Evolutionary conservation across 2,888 invertebrate species (phyloP), one percentile per base, ranked within the genome.

Genomic region (Thysanoteuthis rhombus): DNA sequence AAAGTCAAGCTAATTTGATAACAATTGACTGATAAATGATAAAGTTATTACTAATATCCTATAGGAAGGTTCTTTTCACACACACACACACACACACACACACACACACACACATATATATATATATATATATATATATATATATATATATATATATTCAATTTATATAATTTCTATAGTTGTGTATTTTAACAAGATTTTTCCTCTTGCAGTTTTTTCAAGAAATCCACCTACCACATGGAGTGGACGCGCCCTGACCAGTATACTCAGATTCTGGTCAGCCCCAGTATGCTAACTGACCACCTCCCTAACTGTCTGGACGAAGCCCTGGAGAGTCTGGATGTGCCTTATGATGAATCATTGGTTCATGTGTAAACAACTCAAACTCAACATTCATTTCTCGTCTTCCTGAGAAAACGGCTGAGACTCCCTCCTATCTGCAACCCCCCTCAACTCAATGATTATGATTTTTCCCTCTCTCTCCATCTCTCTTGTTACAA

Each of bases 201-300:
- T 45, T 47, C 91, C 10, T 52, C 4, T 94, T 95, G 16, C 94
- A 95, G 96, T 89, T 92, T 94, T 1, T 96, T 96, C 93, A 95
- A 95, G 39, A 94, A 94, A 12, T 95, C 96, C 36, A 95, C 95
- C 28, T 97, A 96, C 96, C 98, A 98, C 96, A 98, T 98, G 98
- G 97, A 98, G 90, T 98, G 98, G 98, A 98, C 98, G 6, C 97
- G 98, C 93, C 97, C 98, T 0, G 98, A 98, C 96, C 98, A 98
- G 96, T 98, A 98, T 97, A 98, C 98, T 97, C 98, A 98, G 96
- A 97, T 99, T 93, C 98, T 98, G 95, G 98, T 99, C 93, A 98
- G 98, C 98, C 98, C 98, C 16, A 97, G 98, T 93, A 99, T 99
- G 98, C 96, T 99, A 10, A 97, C 98, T 1, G 99, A 99, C 97